phyloP scores from a whole-genome alignment of 2,888 invertebrate genomes.

The Synergus itoensis region DNA sequence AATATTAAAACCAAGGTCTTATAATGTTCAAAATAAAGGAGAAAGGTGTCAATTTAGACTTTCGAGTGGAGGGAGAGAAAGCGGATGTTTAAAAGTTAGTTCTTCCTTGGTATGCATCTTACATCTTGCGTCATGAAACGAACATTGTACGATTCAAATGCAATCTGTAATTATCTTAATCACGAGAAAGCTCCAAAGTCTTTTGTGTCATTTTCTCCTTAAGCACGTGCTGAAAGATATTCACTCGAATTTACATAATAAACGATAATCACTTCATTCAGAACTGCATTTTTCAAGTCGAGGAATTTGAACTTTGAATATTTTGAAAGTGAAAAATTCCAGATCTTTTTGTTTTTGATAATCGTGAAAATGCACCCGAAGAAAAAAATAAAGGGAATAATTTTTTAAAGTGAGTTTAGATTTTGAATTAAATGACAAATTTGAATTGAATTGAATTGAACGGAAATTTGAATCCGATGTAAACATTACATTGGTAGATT shows the following conservation, averaged over 20 bases:
- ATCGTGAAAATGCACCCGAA: background rate
- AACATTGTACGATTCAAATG: background rate
- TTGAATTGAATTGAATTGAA: background rate
- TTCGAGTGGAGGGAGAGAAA: conserved; percentile 21
- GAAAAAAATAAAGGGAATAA: background rate
- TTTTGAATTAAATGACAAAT: background rate
- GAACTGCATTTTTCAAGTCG: background rate
- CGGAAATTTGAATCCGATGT: background rate
- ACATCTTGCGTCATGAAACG: background rate
- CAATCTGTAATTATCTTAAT: conserved; percentile 11
- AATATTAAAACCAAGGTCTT: conserved; percentile 6
- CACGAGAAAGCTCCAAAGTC: conserved; percentile 9
- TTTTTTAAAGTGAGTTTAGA: background rate
- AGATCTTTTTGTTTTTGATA: too few relatives aligned
- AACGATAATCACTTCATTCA: background rate
- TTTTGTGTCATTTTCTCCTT: background rate
- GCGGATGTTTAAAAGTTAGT: conserved; percentile 15
- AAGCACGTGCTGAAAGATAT: background rate
- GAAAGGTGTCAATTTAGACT: conserved; percentile 26
- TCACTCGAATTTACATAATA: background rate
- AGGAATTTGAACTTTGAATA: background rate
- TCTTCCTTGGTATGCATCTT: background rate
- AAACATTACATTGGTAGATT: background rate
- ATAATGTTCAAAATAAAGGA: background rate
- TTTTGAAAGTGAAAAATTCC: background rate